phyloP scores from a whole-genome alignment of 2,797 vertebrate genomes.

The Poeciliopsis paucimaculata region DNA sequence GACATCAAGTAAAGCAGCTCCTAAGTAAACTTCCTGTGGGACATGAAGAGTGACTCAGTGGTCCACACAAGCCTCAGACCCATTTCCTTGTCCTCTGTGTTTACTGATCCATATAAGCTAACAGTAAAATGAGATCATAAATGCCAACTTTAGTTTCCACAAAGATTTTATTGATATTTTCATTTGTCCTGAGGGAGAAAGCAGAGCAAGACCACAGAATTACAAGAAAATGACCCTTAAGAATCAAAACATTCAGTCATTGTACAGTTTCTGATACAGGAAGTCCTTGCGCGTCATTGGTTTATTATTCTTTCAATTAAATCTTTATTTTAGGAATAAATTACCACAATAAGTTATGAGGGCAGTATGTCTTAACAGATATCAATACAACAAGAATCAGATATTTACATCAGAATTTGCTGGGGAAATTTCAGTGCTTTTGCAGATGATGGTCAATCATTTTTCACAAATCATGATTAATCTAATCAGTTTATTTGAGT shows the following conservation, averaged over 20 bases:
- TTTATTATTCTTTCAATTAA: background rate
- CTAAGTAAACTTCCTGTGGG: constrained; percentile 37
- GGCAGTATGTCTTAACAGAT: background rate
- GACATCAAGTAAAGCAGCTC: constrained; percentile 33
- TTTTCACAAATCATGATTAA: background rate
- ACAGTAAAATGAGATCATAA: constrained; percentile 19
- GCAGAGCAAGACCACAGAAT: background rate
- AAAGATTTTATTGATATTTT: constrained; percentile 30
- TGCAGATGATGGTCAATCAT: background rate
- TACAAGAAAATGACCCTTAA: constrained; percentile 8
- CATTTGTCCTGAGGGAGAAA: constrained; percentile 11
- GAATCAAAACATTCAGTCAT: constrained; percentile 8
- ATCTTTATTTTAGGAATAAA: background rate
- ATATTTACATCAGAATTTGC: background rate
- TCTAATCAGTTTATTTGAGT: background rate
- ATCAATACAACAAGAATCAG: background rate
- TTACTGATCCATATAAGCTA: constrained; percentile 21
- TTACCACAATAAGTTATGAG: background rate
- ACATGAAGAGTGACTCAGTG: constrained; percentile 43
- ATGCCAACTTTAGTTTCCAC: constrained; percentile 18
- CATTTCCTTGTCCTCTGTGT: constrained; percentile 24
- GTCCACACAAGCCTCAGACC: constrained; percentile 24
- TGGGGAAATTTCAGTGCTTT: too few species aligned
- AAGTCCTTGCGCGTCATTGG: background rate
- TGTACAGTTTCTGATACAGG: background rate